phyloP scores from a whole-genome alignment of 2,797 vertebrate genomes.

The Lacerta bilineata region DNA sequence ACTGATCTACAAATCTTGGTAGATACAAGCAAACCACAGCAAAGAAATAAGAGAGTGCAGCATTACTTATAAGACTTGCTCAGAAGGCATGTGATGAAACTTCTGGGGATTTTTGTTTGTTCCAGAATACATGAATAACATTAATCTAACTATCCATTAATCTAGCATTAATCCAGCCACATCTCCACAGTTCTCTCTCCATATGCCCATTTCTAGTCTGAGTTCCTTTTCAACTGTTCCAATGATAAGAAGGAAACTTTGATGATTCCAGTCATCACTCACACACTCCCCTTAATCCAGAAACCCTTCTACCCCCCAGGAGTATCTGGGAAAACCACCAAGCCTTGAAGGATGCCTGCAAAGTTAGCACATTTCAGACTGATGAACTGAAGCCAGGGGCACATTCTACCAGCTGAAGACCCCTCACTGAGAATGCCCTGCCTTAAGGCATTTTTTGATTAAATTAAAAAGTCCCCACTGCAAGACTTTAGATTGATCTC shows the following conservation, averaged over 20 bases:
- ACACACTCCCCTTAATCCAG: slow-evolving; percentile 55
- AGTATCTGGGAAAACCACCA: slow-evolving; percentile 62
- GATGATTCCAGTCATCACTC: slow-evolving; percentile 51
- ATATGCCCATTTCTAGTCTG: background rate
- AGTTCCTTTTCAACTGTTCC: background rate
- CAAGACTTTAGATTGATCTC: slow-evolving; percentile 55
- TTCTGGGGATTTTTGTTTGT: background rate
- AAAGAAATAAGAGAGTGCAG: background rate
- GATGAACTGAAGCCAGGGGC: background rate
- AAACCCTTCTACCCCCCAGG: slow-evolving; percentile 29
- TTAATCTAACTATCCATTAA: background rate
- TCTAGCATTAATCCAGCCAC: background rate
- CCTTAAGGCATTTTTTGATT: slow-evolving; percentile 54
- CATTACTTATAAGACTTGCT: background rate
- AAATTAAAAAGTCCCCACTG: slow-evolving; percentile 61
- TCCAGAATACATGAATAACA: background rate
- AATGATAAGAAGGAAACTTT: slow-evolving; percentile 45
- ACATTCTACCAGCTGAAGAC: slow-evolving; percentile 54
- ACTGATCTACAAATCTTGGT: background rate
- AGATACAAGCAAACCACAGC: background rate
- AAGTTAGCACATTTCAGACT: slow-evolving; percentile 61
- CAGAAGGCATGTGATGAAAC: slow-evolving; percentile 33
- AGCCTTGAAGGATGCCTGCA: slow-evolving; percentile 44
- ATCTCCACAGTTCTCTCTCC: background rate
- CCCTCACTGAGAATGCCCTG: slow-evolving; percentile 57